Evolutionary conservation across 2,888 invertebrate genomes (phyloP).

Genomic region (Elmis aenea): DNA sequence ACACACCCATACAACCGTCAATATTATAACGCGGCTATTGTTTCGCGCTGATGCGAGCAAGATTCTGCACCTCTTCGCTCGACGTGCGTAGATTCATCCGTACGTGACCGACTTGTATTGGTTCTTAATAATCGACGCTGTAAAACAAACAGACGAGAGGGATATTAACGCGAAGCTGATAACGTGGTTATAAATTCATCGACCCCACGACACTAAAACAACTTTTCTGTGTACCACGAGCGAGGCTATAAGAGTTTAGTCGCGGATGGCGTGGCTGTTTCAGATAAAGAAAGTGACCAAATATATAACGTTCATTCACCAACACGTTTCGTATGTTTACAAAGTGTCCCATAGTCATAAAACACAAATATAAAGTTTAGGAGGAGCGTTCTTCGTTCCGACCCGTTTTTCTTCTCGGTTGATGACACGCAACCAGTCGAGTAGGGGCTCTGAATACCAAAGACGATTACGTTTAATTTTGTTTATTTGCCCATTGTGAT

Average conservation of each 20-base stretch:
- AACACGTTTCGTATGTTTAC: constrained; percentile 27
- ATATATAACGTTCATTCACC: constrained; percentile 29
- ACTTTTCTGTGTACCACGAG: constrained; percentile 4
- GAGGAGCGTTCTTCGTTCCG: constrained; percentile 5
- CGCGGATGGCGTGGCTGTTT: constrained; percentile 24
- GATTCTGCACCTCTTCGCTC: no score
- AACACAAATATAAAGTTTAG: constrained; percentile 12
- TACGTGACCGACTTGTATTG: no score
- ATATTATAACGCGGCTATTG: no score
- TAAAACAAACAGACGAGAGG: constrained; percentile 16
- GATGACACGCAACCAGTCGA: constrained; percentile 19
- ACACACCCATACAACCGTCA: no score
- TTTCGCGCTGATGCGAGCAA: no score
- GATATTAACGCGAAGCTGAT: constrained; percentile 24
- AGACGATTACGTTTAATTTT: constrained; percentile 29
- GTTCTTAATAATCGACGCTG: constrained; percentile 15
- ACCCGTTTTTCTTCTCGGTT: constrained; percentile 3
- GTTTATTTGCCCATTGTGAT: constrained; percentile 30
- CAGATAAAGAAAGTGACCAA: constrained; percentile 30
- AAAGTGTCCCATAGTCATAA: constrained; percentile 16
- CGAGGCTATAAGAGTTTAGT: no score
- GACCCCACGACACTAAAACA: no score
- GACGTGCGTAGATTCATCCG: no score
- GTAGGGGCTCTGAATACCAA: constrained; percentile 23
- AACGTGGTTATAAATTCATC: constrained; percentile 8